Evolutionary conservation across 2,113 vertebrate species (phyloP).

Genomic region (Indicator maculatus): DNA sequence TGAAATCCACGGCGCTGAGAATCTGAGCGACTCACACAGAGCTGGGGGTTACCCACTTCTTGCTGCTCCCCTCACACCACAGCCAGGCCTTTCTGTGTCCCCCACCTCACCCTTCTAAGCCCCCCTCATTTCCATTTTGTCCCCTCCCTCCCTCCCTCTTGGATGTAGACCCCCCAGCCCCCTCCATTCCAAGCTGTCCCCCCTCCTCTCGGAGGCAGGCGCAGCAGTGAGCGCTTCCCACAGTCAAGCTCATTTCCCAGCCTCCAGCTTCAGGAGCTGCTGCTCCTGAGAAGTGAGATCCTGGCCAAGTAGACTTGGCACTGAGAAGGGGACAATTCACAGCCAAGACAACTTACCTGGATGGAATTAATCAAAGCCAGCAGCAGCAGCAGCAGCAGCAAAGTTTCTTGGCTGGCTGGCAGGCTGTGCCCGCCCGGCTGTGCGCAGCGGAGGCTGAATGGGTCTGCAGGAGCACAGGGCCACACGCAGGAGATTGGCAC

Average conservation of each 20-base stretch:
- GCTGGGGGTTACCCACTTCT: background rate
- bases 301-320: background rate
- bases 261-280: background rate
- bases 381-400: background rate
- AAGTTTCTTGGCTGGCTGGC: background rate
- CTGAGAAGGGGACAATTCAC: background rate
- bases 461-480: background rate
- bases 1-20: background rate
- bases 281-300: background rate
- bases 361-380: slow-evolving; percentile 1
- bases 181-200: background rate
- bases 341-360: slow-evolving; percentile 31
- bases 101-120: background rate
- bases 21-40: background rate
- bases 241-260: background rate
- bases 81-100: background rate
- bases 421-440: background rate
- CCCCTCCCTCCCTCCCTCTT: background rate
- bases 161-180: accelerated
- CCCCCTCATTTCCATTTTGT: background rate
- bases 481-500: slow-evolving; percentile 5
- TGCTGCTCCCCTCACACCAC: background rate
- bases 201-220: no score
- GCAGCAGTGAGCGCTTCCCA: accelerated
- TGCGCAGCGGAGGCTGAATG: background rate